Conservation (phyloP, 1,140 invertebrate species). For the Muscidifurax raptorellus region DNA sequence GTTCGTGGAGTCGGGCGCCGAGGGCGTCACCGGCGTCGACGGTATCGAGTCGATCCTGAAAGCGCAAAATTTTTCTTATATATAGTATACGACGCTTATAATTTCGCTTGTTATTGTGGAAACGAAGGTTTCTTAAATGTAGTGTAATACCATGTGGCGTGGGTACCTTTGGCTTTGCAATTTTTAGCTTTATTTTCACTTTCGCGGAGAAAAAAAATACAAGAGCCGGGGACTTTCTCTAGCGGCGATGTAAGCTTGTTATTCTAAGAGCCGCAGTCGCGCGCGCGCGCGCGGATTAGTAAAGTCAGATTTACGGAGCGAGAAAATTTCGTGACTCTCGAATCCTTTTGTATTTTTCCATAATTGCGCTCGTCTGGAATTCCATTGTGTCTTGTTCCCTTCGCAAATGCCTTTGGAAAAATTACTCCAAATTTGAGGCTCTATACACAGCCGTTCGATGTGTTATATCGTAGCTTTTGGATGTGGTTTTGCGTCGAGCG, state of each 20-base stretch:
- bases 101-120: no score
- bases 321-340: slow-evolving; percentile 25
- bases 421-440: slow-evolving; percentile 16
- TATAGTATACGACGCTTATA: background rate
- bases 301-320: slow-evolving; percentile 10
- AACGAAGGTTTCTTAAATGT: no score
- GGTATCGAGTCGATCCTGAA: slow-evolving; percentile 68
- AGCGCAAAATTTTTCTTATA: background rate
- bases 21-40: slow-evolving; percentile 66
- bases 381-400: no score
- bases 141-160: no score
- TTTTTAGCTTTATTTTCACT: slow-evolving; percentile 9
- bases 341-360: slow-evolving; percentile 24
- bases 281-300: background rate
- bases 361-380: background rate
- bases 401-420: background rate
- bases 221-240: slow-evolving; percentile 33
- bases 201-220: background rate
- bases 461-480: no score
- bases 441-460: no score
- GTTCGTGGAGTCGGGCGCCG: slow-evolving; percentile 60
- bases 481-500: no score
- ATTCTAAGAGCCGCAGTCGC: background rate
- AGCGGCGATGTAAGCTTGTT: background rate
- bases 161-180: background rate